phyloP scores from a whole-genome alignment of 2,113 vertebrate species.

The Motacilla tschutschensis region DNA sequence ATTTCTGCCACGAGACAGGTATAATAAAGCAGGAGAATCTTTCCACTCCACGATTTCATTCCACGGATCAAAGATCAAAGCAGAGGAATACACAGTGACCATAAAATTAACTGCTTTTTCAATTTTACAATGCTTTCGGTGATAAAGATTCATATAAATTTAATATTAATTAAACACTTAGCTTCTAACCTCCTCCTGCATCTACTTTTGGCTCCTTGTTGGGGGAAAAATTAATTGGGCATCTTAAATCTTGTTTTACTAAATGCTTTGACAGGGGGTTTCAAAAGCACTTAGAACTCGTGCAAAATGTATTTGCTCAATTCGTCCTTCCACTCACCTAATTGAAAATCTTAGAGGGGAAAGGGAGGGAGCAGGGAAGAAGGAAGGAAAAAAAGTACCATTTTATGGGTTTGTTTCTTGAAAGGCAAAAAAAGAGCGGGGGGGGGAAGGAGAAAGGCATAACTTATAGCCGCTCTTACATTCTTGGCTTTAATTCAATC shows the following conservation, averaged over 20 bases:
- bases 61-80: constrained; percentile 79
- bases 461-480: constrained; percentile 43
- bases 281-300: constrained; percentile 72
- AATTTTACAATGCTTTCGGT: constrained; percentile 80
- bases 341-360: constrained; percentile 55
- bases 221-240: constrained; percentile 77
- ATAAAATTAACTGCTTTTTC: constrained; percentile 83
- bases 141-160: constrained; percentile 83
- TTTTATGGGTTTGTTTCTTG: constrained; percentile 63
- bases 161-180: constrained; percentile 87
- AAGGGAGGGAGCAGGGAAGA: background rate
- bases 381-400: constrained; percentile 5
- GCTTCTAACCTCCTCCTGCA: constrained; percentile 80
- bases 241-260: constrained; percentile 78
- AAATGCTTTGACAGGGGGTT: constrained; percentile 73
- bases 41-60: constrained; percentile 67
- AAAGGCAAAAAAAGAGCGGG: background rate
- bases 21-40: constrained; percentile 60
- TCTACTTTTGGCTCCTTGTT: constrained; percentile 79
- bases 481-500: constrained; percentile 51
- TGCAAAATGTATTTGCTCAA: constrained; percentile 51
- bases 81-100: constrained; percentile 73
- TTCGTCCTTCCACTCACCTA: constrained; percentile 68
- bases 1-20: constrained; percentile 45
- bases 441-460: background rate